Conservation (phyloP, 2,113 vertebrate genomes). For the Bambusicola thoracicus region DNA sequence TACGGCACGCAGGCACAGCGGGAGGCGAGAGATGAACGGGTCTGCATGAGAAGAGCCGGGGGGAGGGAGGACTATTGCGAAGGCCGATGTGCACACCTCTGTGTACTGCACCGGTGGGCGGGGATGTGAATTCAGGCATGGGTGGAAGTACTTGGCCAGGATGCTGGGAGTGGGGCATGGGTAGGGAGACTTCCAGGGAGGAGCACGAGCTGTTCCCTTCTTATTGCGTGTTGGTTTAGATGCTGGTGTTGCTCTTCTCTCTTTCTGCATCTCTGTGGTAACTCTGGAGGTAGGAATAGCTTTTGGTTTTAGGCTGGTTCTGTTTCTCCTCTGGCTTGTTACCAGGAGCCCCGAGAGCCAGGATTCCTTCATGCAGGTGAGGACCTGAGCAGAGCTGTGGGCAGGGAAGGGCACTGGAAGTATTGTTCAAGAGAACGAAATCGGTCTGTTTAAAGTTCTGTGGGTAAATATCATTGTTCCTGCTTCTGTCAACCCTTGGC, state of each 20-base stretch:
- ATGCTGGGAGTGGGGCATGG: constrained; percentile 35
- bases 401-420: not conserved
- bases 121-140: not conserved
- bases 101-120: constrained; percentile 33
- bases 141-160: constrained; percentile 53
- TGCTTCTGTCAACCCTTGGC: constrained; percentile 7
- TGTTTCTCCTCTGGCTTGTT: not conserved
- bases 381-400: not conserved
- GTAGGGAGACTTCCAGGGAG: constrained; percentile 50
- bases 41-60: not conserved
- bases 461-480: not conserved
- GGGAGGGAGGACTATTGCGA: constrained; percentile 16
- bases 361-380: not conserved
- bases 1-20: not conserved
- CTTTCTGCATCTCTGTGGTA: not conserved
- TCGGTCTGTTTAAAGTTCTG: not conserved
- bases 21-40: not conserved
- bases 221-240: not conserved
- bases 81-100: constrained; percentile 30
- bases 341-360: not conserved
- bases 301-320: not conserved
- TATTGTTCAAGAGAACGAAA: not conserved
- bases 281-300: constrained; percentile 1
- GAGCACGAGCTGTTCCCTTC: constrained; percentile 5
- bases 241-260: constrained; percentile 44